Evolutionary conservation across 2,113 vertebrate genomes (phyloP).

Genomic region (Pelobates fuscus): DNA sequence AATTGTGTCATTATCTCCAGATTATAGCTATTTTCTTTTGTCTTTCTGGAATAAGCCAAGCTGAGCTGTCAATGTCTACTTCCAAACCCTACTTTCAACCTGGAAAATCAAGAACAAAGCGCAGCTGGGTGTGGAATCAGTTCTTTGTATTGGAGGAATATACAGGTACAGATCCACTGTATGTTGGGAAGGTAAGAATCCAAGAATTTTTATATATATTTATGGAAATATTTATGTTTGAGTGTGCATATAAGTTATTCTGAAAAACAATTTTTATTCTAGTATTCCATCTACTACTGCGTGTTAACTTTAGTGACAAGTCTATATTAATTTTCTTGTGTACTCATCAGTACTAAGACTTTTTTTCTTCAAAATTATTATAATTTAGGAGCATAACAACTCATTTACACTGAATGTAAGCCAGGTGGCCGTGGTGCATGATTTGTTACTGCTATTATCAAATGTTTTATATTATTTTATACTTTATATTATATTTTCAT

Average conservation of each 20-base stretch:
- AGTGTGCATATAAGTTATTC: too few species aligned
- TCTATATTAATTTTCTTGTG: too few species aligned
- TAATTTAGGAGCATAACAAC: too few species aligned
- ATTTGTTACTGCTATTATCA: too few species aligned
- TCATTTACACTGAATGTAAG: too few species aligned
- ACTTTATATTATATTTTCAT: too few species aligned
- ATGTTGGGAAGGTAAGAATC: constrained; percentile 92
- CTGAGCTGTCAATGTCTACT: constrained; percentile 72
- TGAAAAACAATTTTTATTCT: too few species aligned
- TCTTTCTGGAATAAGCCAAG: constrained; percentile 78
- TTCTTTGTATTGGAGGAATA: constrained; percentile 98
- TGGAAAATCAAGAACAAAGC: constrained; percentile 80
- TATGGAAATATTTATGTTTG: background rate
- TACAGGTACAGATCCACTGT: constrained; percentile 92
- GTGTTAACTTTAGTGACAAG: too few species aligned
- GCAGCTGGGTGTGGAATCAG: constrained; percentile 99
- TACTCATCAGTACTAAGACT: too few species aligned
- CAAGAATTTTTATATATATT: background rate
- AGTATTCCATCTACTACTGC: background rate
- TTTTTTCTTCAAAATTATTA: too few species aligned
- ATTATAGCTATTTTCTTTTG: constrained; percentile 78
- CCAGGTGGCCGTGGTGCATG: too few species aligned
- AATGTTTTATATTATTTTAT: too few species aligned
- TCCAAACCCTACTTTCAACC: constrained; percentile 74
- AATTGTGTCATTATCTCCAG: constrained; percentile 77